phyloP scores from a whole-genome alignment of 1,140 invertebrate genomes.

The Drosophila persimilis region DNA sequence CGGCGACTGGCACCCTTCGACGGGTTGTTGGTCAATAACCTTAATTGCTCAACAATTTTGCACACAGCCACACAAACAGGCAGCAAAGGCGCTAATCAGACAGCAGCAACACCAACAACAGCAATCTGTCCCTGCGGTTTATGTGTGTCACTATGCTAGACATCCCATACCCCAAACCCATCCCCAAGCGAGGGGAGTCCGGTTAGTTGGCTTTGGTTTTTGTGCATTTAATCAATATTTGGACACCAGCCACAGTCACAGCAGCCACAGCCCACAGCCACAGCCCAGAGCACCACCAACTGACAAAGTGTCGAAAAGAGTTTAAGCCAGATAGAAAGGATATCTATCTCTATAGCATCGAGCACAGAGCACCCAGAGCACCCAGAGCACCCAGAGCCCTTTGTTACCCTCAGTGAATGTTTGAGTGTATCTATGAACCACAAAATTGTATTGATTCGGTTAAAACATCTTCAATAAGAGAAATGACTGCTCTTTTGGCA shows the following conservation, averaged over 20 bases:
- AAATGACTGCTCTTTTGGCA: too few species aligned
- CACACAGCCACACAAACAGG: conserved; percentile 12
- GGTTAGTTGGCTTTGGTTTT: conserved; percentile 48
- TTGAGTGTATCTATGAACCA: too few species aligned
- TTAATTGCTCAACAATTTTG: conserved; percentile 77
- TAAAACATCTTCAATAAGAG: too few species aligned
- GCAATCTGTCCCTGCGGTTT: conserved; percentile 17
- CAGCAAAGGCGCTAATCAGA: conserved; percentile 55
- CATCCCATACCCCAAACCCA: neutral
- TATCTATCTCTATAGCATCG: neutral
- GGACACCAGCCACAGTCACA: conserved; percentile 8
- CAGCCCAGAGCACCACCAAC: conserved; percentile 4
- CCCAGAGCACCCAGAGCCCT: too few species aligned
- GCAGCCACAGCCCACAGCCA: neutral
- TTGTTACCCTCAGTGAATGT: too few species aligned
- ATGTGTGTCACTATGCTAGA: conserved; percentile 58
- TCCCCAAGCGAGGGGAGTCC: neutral
- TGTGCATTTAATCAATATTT: conserved; percentile 67
- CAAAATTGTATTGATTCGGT: too few species aligned
- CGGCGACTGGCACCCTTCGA: conserved; percentile 9
- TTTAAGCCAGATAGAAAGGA: conserved; percentile 1
- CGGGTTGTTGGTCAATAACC: conserved; percentile 67
- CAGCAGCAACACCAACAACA: conserved; percentile 36
- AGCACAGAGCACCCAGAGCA: too few species aligned
- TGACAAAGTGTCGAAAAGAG: conserved; percentile 36